These are phyloP conservation scores for Drosophila leonis DNA, from an alignment of 2,888 invertebrate species.

Conservation along the genomic window DNA sequence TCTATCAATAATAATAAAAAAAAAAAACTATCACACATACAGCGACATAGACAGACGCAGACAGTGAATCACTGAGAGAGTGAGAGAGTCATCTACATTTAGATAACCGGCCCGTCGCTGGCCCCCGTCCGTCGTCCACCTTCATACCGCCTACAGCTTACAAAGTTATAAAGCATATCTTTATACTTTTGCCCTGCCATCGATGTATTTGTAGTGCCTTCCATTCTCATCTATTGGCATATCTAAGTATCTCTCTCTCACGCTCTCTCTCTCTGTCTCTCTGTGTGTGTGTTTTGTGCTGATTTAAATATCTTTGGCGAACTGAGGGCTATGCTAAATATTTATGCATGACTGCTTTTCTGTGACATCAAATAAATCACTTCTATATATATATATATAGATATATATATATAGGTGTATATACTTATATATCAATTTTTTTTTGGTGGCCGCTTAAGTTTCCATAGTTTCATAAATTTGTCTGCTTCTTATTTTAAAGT, in stretches of 20 bases:
- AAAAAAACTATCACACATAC: slow-evolving; percentile 53
- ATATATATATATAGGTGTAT: slow-evolving; percentile 20
- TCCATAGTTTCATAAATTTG: slow-evolving; percentile 7
- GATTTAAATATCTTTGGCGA: slow-evolving; percentile 69
- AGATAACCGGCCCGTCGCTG: slow-evolving; percentile 43
- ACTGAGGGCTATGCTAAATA: slow-evolving; percentile 78
- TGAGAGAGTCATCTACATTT: slow-evolving; percentile 47
- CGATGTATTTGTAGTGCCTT: slow-evolving; percentile 60
- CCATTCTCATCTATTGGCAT: slow-evolving; percentile 35
- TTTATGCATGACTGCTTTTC: slow-evolving; percentile 81
- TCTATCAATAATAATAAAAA: slow-evolving; percentile 58
- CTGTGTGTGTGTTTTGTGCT: slow-evolving; percentile 39
- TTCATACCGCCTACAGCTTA: slow-evolving; percentile 43
- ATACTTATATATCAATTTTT: slow-evolving; percentile 48
- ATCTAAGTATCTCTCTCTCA: slow-evolving; percentile 11
- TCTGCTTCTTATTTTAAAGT: slow-evolving; percentile 1
- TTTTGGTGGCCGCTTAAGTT: slow-evolving; percentile 35
- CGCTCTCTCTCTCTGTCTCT: no score
- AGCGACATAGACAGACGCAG: slow-evolving; percentile 14
- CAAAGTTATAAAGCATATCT: slow-evolving; percentile 77
- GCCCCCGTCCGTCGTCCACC: slow-evolving; percentile 35
- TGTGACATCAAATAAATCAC: slow-evolving; percentile 82
- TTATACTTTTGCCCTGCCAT: slow-evolving; percentile 64
- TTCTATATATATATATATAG: slow-evolving; percentile 50
- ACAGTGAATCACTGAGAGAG: slow-evolving; percentile 10